Percentiles rank a stretch among this genome's conserved stretches.
These are phyloP conservation scores for Athripsodes cinereus DNA, from an alignment of 2,888 invertebrate genomes.

Conservation along the genomic window DNA sequence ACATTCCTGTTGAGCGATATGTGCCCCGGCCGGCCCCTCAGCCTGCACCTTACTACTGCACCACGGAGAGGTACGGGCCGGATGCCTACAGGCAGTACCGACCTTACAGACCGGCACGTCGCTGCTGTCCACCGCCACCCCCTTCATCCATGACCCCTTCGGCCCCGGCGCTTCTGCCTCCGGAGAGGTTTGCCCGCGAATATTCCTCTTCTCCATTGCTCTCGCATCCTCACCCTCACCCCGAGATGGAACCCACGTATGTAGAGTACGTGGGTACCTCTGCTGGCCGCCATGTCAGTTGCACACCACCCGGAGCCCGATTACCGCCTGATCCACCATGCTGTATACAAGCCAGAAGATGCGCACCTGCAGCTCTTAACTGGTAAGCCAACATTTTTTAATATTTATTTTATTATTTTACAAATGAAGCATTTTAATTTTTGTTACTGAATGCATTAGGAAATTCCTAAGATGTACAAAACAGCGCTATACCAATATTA, in stretches of 20 bases:
- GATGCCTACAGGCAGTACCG: constrained; percentile 38
- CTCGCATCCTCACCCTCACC: constrained; percentile 38
- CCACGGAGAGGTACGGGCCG: constrained; percentile 34
- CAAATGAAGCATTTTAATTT: not conserved
- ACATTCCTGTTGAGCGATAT: constrained; percentile 67
- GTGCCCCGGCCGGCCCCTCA: constrained; percentile 56
- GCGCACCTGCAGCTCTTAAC: constrained; percentile 50
- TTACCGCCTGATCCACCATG: constrained; percentile 49
- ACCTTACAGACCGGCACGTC: constrained; percentile 38
- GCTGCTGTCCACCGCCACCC: constrained; percentile 42
- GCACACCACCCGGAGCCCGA: constrained; percentile 48
- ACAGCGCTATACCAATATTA: too few species aligned
- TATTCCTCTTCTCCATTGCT: constrained; percentile 38
- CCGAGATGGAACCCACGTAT: constrained; percentile 41
- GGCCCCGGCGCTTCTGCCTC: constrained; percentile 39
- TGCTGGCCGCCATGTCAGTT: constrained; percentile 53
- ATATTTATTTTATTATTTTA: too few species aligned
- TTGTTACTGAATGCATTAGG: too few species aligned
- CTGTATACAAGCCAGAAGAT: constrained; percentile 52
- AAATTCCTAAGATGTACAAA: too few species aligned
- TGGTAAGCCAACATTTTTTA: constrained; percentile 42
- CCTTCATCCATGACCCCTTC: constrained; percentile 33
- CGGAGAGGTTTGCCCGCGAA: constrained; percentile 34
- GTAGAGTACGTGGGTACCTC: constrained; percentile 61
- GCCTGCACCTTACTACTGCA: constrained; percentile 49